phyloP scores from a whole-genome alignment of 2,888 invertebrate species.

The Orthonevra nobilis region DNA sequence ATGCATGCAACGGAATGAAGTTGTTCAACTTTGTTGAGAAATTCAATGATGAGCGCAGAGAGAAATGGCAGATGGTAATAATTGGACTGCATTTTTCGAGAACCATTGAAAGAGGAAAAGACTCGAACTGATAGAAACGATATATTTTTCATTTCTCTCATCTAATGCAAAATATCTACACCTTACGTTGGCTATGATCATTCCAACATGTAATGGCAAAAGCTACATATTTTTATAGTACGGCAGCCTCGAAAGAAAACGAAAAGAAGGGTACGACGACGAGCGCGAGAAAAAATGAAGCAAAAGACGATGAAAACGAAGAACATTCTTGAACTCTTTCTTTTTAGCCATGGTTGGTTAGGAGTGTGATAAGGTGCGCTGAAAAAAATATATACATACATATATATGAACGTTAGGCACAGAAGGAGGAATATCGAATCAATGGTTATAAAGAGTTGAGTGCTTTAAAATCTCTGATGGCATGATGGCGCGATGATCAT shows the following conservation, averaged over 20 bases:
- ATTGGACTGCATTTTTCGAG: conserved; percentile 30
- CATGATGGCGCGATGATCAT: conserved; percentile 18
- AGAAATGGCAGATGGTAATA: conserved; percentile 41
- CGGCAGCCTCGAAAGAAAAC: conserved; percentile 30
- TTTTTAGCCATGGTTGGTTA: conserved; percentile 15
- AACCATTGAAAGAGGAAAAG: conserved; percentile 27
- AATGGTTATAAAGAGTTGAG: conserved; percentile 47
- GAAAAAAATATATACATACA: no score
- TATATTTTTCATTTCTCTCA: conserved; percentile 46
- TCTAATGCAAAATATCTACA: conserved; percentile 21
- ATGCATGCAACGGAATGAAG: conserved; percentile 20
- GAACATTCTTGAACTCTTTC: conserved; percentile 69
- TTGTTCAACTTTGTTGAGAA: conserved; percentile 15
- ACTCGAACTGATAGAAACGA: conserved; percentile 29
- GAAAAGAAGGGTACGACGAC: conserved; percentile 42
- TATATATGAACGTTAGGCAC: conserved; percentile 3
- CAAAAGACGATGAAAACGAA: conserved; percentile 34
- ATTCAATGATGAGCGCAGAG: conserved; percentile 18
- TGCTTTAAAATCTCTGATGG: conserved; percentile 20
- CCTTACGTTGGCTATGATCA: conserved; percentile 43
- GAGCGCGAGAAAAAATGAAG: conserved; percentile 32
- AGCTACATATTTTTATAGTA: conserved; percentile 14
- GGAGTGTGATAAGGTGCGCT: neutral
- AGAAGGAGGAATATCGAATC: conserved; percentile 32
- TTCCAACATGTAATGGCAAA: conserved; percentile 18